Percentiles rank a stretch among this genome's conserved stretches.
Conservation (phyloP, 2,113 vertebrate species). For the Fregetta grallaria region DNA sequence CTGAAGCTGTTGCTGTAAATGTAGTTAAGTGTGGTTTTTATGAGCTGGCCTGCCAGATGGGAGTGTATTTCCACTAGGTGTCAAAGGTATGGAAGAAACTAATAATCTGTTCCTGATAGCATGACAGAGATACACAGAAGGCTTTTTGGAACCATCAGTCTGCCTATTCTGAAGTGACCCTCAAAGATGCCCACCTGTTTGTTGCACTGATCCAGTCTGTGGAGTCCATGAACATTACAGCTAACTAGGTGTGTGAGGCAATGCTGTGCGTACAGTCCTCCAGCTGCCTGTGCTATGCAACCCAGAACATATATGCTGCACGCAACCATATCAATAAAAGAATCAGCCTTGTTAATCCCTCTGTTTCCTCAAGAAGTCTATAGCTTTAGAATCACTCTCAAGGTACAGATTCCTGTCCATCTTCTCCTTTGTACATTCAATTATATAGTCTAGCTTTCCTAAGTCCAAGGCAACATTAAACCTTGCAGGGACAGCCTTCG, state of each 20-base stretch:
- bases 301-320: background rate
- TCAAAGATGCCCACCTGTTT: background rate
- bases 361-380: background rate
- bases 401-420: background rate
- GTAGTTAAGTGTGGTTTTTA: background rate
- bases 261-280: background rate
- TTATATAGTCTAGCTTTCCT: background rate
- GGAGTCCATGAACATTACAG: background rate
- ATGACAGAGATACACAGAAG: background rate
- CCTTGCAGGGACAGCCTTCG: background rate
- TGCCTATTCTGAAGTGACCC: background rate
- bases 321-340: background rate
- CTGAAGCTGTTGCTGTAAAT: background rate
- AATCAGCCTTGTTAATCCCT: background rate
- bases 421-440: background rate
- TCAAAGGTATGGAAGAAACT: background rate
- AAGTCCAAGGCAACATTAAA: background rate
- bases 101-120: background rate
- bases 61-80: background rate
- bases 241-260: rapidly evolving
- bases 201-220: background rate
- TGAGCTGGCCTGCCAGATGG: background rate
- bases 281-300: too few species aligned
- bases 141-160: background rate
- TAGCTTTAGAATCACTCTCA: background rate